A percentile compares a stretch with the other conserved stretches of the same genome.
Conservation (phyloP, 1,140 invertebrate genomes). For the Nephotettix cincticeps region DNA sequence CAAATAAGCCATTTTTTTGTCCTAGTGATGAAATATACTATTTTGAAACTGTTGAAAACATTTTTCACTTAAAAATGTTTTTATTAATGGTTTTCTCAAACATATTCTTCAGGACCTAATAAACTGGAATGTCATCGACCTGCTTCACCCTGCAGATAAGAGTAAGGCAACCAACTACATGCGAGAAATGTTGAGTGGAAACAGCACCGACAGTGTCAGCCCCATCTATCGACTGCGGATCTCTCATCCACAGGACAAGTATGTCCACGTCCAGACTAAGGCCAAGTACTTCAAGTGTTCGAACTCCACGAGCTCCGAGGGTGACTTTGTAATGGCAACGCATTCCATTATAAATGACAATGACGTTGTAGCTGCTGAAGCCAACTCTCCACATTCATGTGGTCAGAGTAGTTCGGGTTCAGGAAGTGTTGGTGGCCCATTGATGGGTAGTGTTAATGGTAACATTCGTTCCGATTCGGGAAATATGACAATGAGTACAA, state of each 20-base stretch:
- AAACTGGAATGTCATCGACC: constrained; percentile 69
- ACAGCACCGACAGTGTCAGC: constrained; percentile 66
- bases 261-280: constrained; percentile 83
- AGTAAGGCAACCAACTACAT: constrained; percentile 47
- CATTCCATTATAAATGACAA: constrained; percentile 73
- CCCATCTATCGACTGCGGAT: constrained; percentile 76
- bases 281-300: constrained; percentile 75
- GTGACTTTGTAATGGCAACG: constrained; percentile 89
- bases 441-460: constrained; percentile 65
- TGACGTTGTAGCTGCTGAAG: constrained; percentile 44
- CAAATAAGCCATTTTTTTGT: too few relatives aligned
- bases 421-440: constrained; percentile 55
- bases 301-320: constrained; percentile 57
- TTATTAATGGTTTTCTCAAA: constrained; percentile 32
- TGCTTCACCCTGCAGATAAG: constrained; percentile 75
- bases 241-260: constrained; percentile 62
- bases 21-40: too few relatives aligned
- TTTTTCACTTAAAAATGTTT: too few relatives aligned
- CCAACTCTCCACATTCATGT: constrained; percentile 20
- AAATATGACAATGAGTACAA: neutral
- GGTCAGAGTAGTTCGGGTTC: constrained; percentile 4
- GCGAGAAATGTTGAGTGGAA: constrained; percentile 28
- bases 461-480: constrained; percentile 41
- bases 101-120: constrained; percentile 56
- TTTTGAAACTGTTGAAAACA: too few relatives aligned